These are phyloP conservation scores for Taxidea taxus DNA, from an alignment of 2,113 vertebrate species.

Conservation along the genomic window DNA sequence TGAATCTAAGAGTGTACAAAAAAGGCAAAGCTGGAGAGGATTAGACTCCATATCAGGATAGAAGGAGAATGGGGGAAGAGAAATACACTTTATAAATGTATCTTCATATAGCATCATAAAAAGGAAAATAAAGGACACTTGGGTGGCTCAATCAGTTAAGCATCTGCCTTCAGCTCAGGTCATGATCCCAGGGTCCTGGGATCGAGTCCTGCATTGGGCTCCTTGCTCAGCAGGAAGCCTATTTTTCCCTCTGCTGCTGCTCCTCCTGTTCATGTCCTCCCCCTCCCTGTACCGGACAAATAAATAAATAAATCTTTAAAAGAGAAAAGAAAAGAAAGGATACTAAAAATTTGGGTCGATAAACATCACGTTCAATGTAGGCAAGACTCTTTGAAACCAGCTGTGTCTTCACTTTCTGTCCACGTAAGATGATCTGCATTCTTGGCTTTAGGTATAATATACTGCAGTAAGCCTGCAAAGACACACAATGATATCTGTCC, in stretches of 20 bases:
- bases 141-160: too few relatives aligned
- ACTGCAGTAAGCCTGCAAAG: constrained; percentile 93
- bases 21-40: background rate
- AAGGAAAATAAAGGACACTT: constrained; percentile 87
- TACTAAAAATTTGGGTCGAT: constrained; percentile 93
- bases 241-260: too few relatives aligned
- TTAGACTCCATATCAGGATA: background rate
- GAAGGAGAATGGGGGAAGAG: background rate
- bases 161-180: too few relatives aligned
- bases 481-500: background rate
- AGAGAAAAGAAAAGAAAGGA: constrained; percentile 81
- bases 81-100: background rate
- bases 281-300: background rate
- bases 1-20: background rate
- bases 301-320: background rate
- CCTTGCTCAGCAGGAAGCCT: too few relatives aligned
- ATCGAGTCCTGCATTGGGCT: too few relatives aligned
- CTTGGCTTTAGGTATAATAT: constrained; percentile 97
- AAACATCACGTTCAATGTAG: constrained; percentile 87
- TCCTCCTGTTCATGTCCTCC: too few relatives aligned
- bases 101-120: background rate
- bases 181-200: too few relatives aligned
- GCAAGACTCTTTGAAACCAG: constrained; percentile 95
- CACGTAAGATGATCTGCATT: constrained; percentile 94
- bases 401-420: constrained; percentile 95